Base-by-base conservation (phyloP, 2,888 invertebrate genomes). In the Cantharis lateralis region DNA sequence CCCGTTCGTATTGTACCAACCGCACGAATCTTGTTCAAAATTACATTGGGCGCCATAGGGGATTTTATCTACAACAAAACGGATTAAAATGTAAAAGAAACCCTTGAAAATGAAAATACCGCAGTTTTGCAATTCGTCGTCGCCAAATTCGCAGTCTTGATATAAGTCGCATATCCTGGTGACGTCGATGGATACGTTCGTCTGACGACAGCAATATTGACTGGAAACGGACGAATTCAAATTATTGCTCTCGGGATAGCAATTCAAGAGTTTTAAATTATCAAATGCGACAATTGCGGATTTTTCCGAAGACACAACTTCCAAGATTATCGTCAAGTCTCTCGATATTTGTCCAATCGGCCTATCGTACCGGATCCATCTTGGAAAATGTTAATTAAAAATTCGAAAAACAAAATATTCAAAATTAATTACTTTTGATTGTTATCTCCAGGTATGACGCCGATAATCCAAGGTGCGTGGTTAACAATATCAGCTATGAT, bases 21-120 rank as follows among this genome's bases (percentile, higher is more conserved):
- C 96, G 82, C 97, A 98, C 90, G 93, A 93, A 75, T 94, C 95
- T 48, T 91, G 90, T 85, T 98, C 97, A 85, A 97, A 98, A 85
- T 94, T 94, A 85, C 98, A 98, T 72, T 94, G 92, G 0, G 95
- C 93, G 0, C 94, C 94, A 76, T 90, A 92, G 0, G 95, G 95
- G 87, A 95, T 93, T 90, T 95, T 93, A 84, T 95, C 95, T 95
- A 88, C 1, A 89, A 88, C 78, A 11, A 77, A 74, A 9, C 20
- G 15, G 18, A 13, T 64, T 18, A 64, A 10, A 64, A 5, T 13
- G 1, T 3, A 16, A 1, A 18, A 62, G 9, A 4, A 7, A 74
- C 13, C 7, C 1, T 18, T 11, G 10, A 24, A 15, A 18, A n/a
- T 15, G 13, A 66, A 89, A 91, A 89, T 88, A 96, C 96, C 95